Conservation (phyloP, 2,888 invertebrate genomes). For the Rambutsinella grinnellia region DNA sequence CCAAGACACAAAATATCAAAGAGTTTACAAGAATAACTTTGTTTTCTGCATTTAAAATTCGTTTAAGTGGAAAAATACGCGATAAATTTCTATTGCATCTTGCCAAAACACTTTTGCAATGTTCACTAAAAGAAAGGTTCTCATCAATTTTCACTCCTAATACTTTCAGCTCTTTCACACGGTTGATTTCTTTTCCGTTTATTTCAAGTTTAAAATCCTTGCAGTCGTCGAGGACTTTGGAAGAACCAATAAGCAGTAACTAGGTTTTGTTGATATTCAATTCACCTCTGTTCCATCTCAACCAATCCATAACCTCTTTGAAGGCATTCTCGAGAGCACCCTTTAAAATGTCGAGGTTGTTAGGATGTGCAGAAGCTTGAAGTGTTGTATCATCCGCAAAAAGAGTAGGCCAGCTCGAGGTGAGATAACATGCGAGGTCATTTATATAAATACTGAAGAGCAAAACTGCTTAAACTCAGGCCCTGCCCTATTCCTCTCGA, state of each 20-base stretch:
- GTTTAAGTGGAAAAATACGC: too few species aligned
- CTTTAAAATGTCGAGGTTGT: background rate
- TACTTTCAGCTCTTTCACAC: too few species aligned
- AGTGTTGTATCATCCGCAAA: constrained; percentile 17
- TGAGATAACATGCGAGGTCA: background rate
- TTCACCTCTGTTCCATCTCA: background rate
- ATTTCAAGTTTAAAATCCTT: background rate
- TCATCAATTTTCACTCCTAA: too few species aligned
- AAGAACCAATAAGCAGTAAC: background rate
- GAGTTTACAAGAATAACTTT: too few species aligned
- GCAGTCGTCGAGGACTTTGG: background rate
- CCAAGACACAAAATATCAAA: too few species aligned
- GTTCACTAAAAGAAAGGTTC: too few species aligned
- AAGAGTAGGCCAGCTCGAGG: background rate
- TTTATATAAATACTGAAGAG: constrained; percentile 13
- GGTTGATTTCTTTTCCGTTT: too few species aligned
- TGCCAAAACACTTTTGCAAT: too few species aligned
- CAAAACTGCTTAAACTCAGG: background rate
- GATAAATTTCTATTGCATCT: too few species aligned
- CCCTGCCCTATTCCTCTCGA: constrained; percentile 16
- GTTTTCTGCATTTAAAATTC: too few species aligned
- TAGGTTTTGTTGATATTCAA: constrained; percentile 1
- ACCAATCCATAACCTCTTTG: background rate
- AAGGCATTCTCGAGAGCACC: background rate
- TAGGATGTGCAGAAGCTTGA: background rate